phyloP scores from a whole-genome alignment of 2,797 vertebrate genomes.

The Chiroxiphia lanceolata region DNA sequence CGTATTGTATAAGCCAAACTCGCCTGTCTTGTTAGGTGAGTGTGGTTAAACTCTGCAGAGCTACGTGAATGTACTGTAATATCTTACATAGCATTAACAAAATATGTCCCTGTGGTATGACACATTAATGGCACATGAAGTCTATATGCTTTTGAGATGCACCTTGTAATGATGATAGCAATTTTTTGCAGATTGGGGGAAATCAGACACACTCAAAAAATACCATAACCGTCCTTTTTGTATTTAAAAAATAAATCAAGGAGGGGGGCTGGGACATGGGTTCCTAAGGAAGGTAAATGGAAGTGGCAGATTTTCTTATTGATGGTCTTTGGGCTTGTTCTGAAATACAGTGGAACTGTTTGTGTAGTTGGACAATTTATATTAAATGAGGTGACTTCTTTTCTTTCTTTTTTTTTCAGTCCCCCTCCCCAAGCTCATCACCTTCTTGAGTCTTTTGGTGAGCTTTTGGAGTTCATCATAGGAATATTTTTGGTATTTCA shows the following conservation, averaged over 20 bases:
- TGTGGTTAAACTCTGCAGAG: slow-evolving; percentile 62
- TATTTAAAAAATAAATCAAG: neutral
- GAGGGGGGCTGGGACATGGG: neutral
- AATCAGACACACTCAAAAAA: neutral
- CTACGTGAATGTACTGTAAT: slow-evolving; percentile 47
- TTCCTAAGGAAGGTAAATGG: neutral
- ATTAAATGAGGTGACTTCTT: neutral
- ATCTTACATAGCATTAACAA: slow-evolving; percentile 51
- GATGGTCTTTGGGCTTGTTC: neutral
- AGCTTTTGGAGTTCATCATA: neutral
- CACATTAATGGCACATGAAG: neutral
- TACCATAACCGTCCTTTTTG: fast-evolving
- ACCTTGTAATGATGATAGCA: neutral
- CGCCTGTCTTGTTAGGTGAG: slow-evolving; percentile 76
- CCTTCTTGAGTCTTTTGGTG: neutral
- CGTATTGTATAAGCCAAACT: slow-evolving; percentile 74
- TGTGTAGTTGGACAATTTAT: neutral
- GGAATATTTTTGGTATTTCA: neutral
- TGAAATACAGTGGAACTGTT: neutral
- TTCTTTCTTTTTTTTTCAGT: neutral
- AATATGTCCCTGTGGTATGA: slow-evolving; percentile 22
- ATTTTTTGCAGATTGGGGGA: neutral
- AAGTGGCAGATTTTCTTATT: neutral
- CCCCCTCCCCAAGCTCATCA: neutral
- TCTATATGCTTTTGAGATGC: neutral